Evolutionary conservation across 1,140 invertebrate genomes (phyloP), one percentile per base, ranked within the genome.

Genomic region (Bactericera cockerelli): DNA sequence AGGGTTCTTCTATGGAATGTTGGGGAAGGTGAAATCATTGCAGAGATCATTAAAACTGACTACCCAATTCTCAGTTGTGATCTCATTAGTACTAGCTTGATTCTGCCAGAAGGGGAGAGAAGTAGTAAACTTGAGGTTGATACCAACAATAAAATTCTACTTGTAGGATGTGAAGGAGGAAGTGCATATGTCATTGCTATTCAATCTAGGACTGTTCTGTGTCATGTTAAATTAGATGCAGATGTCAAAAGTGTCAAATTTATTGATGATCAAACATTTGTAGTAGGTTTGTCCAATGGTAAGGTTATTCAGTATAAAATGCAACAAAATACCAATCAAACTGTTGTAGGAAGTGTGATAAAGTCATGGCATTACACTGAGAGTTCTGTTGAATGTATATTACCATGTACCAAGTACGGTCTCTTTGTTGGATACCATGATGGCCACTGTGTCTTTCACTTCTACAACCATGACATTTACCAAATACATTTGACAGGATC

Each of bases 1-100:
- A 75, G 76, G 56, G 80, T 78, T 14, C 78, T 78, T 65, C 68
- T 85, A 21, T 87, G 84, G 83, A 81, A 85, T 73, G 80, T 81
- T 70, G 80, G 81, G 33, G 68, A 78, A 69, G 73, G 78, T 28
- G 68, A 67, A 22, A 81, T 79, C 63, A 65, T 86, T 16, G 73
- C 63, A 63, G 78, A 72, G 56, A 74, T 75, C 53, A 70, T 67
- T 55, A 73, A 71, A 67, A 69, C 64, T 61, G 71, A 69, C 21
- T 74, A 73, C 13, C 64, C 66, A 28, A 73, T 80, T 11, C 79
- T 76, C 63, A 71, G 72, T 39, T 77, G 75, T 69, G 59, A 63
- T 56, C n/a, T 76, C 57, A 67, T 56, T 56, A 16, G 57, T 64
- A 64, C 64, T 56, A 66, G 59, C 55, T 64, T 11, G 61, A 63